Percentiles rank a stretch among this genome's conserved stretches.
Conservation (phyloP, 1,140 invertebrate genomes). For the Drosophila paulistorum region DNA sequence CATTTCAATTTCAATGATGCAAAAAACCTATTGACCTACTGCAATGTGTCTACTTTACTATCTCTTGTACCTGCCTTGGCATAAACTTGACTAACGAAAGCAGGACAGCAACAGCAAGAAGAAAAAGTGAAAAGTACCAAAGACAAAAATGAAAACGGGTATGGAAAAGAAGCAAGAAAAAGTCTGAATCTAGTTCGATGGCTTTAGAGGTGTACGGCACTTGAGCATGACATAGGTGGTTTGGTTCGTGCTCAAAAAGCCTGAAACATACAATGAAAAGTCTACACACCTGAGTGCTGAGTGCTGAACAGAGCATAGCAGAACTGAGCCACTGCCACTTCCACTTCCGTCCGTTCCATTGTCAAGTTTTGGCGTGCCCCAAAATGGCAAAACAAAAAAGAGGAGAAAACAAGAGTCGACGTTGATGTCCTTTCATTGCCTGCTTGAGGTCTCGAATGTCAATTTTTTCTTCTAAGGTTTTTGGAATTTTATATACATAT, state of each 20-base stretch:
- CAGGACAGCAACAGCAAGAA: not conserved
- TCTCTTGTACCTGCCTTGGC: slow-evolving; percentile 10
- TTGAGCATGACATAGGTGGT: slow-evolving; percentile 14
- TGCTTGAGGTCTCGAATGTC: slow-evolving; percentile 40
- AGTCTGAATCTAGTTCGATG: slow-evolving; percentile 18
- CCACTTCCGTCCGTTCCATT: slow-evolving; percentile 15
- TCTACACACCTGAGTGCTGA: slow-evolving; percentile 20
- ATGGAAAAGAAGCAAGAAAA: not conserved
- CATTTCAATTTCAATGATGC: slow-evolving; percentile 22
- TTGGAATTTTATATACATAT: slow-evolving; percentile 30
- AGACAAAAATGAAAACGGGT: slow-evolving; percentile 5
- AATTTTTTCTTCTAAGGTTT: slow-evolving; percentile 28
- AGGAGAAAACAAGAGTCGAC: slow-evolving; percentile 8
- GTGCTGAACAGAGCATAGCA: not conserved
- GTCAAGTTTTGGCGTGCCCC: slow-evolving; percentile 41
- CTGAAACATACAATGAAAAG: slow-evolving; percentile 20
- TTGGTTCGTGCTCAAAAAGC: slow-evolving; percentile 22
- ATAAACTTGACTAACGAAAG: slow-evolving; percentile 23
- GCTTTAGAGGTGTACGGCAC: slow-evolving; percentile 12
- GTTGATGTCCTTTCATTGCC: slow-evolving; percentile 49
- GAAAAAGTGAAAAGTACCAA: slow-evolving; percentile 16
- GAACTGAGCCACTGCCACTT: slow-evolving; percentile 8
- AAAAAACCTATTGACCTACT: slow-evolving; percentile 24
- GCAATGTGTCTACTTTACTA: slow-evolving; percentile 18
- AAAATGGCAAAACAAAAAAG: slow-evolving; percentile 29